Conservation (phyloP, 2,888 invertebrate species). For the Silvanus unidentatus region DNA sequence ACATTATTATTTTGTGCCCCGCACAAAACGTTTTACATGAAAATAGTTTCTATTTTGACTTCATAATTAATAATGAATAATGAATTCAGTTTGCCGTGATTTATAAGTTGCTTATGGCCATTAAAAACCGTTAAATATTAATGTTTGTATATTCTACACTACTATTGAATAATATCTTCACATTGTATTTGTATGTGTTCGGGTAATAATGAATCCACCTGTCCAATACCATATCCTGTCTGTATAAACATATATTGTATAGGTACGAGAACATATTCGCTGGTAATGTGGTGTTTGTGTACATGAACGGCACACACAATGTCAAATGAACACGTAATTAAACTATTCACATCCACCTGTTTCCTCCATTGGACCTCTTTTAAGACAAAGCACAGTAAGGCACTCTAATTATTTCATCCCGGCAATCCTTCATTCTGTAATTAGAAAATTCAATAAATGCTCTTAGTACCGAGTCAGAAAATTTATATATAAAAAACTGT, state of each 20-base stretch:
- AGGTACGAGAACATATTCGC: too few relatives aligned
- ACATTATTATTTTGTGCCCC: too few relatives aligned
- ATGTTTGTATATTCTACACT: conserved; percentile 11
- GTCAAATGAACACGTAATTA: conserved; percentile 3
- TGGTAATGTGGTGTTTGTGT: too few relatives aligned
- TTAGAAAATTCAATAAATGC: too few relatives aligned
- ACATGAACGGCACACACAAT: not conserved
- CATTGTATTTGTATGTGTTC: conserved; percentile 5
- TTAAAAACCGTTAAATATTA: conserved; percentile 8
- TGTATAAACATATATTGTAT: too few relatives aligned
- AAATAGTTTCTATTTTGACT: conserved; percentile 1
- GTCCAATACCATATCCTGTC: conserved; percentile 14
- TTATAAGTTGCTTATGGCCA: not conserved
- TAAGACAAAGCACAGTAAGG: not conserved
- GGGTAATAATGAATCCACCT: conserved; percentile 15
- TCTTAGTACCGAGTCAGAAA: too few relatives aligned
- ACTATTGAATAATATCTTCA: conserved; percentile 7
- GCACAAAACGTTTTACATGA: too few relatives aligned
- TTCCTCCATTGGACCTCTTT: not conserved
- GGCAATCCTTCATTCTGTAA: too few relatives aligned
- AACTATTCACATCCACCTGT: conserved; percentile 3
- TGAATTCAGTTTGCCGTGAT: conserved; percentile 1
- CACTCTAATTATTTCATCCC: too few relatives aligned
- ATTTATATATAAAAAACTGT: too few relatives aligned
- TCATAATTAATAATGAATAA: conserved; percentile 3